Evolutionary conservation across 2,797 vertebrate species (phyloP), one percentile per base, ranked within the genome.

Genomic region (Alcedo atthis): DNA sequence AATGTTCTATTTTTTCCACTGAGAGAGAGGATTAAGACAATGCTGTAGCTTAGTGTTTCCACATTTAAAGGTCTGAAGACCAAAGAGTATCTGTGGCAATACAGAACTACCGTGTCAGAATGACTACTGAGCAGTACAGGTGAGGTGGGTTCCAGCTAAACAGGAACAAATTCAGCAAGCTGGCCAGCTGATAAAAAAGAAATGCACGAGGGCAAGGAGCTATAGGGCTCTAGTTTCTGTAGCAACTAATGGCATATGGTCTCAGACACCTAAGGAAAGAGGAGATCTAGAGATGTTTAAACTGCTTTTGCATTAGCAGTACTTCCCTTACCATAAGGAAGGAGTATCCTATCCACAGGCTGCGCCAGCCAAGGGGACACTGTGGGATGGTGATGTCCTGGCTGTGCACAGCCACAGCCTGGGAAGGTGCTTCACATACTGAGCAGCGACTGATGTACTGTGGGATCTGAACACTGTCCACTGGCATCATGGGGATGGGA

Each of bases 341-440:
- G 64, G 99, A 99, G 92, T 99, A 99, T 62, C 99, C 99, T 8
- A 99, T 99, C 99, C 99, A 99, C 13, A 99, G 98, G 93, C 99
- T 99, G 92, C 98, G 98, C 99, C 99, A 99, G 18, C 99, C 98
- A 0, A 87, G 87, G 4, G 99, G 99, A 62, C 99, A 99, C 85
- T 94, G 97, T 1, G 99, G 99, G 95, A 99, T 99, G 94, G 87
- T 98, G 90, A 97, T 88, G 77, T 99, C 99, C 97, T 99, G 99
- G 94, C 99, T 99, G 97, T 99, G 99, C 79, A 99, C 98, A 0
- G 99, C 99, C 74, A 99, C 98, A 0, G 99, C 98, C 96, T 98
- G 98, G 19, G 99, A 99, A 15, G 99, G 98, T 2, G 98, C 98
- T 92, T 99, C 99, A 10, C 99, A 99, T 24, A 99, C 99, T 0